These are phyloP conservation scores for Saccopteryx bilineata DNA, from an alignment of 2,113 vertebrate species.

Conservation along the genomic window DNA sequence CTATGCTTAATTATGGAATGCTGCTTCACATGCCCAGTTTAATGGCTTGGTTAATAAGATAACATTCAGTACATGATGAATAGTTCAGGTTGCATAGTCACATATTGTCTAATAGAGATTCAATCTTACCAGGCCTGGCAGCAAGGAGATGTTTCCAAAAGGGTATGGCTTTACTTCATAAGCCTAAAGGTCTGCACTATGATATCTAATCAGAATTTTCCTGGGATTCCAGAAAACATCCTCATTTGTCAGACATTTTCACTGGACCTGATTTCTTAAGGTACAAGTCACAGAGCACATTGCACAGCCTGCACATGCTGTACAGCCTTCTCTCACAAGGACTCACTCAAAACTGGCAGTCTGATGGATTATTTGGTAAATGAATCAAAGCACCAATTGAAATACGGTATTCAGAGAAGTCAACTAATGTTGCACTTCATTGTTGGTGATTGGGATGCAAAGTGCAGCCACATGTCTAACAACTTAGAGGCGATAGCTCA, in stretches of 20 bases:
- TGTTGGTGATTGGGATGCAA: not conserved
- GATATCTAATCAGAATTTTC: slow-evolving; percentile 6
- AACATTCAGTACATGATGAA: not conserved
- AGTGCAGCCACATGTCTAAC: not conserved
- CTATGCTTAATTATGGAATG: not conserved
- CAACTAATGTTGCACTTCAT: not conserved
- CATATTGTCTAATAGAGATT: not conserved
- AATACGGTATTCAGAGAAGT: not conserved
- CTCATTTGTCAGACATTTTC: not conserved
- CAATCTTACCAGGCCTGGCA: not conserved
- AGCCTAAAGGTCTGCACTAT: not conserved
- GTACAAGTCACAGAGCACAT: not conserved
- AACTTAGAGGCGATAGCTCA: not conserved
- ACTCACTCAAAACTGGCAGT: not conserved
- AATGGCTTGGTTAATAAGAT: not conserved
- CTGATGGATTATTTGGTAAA: not conserved
- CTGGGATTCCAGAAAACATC: not conserved
- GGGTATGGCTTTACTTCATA: not conserved
- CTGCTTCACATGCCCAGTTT: not conserved
- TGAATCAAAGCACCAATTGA: not conserved
- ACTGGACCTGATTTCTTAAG: not conserved
- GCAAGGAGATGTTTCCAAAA: not conserved
- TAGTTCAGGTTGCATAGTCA: not conserved
- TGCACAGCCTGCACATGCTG: not conserved
- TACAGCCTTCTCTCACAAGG: not conserved